A percentile compares a stretch with the other conserved stretches of the same genome.
Conservation (phyloP, 2,888 invertebrate species). For the Omphaloscelis lunosa region DNA sequence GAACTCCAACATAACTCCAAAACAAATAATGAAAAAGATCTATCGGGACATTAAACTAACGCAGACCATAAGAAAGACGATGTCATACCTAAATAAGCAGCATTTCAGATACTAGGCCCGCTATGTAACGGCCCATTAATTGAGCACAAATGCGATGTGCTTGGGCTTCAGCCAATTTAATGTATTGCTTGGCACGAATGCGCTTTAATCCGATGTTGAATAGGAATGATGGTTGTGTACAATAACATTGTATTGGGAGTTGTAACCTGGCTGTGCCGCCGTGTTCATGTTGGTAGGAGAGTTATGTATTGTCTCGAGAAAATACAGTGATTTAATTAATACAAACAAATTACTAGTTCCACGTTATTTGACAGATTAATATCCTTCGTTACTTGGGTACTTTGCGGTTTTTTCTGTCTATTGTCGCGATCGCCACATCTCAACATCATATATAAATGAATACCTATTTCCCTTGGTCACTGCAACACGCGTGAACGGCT, state of each 20-base stretch:
- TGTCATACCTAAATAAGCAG: constrained; percentile 60
- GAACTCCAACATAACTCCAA: neutral
- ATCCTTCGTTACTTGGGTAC: neutral
- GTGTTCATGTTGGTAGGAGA: constrained; percentile 15
- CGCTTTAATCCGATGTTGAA: constrained; percentile 82
- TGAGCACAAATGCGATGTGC: constrained; percentile 82
- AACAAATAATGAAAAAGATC: constrained; percentile 3
- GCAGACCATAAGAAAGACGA: constrained; percentile 38
- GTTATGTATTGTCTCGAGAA: constrained; percentile 6
- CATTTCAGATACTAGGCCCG: constrained; percentile 72
- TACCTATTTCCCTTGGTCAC: no score
- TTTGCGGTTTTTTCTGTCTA: neutral
- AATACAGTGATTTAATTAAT: neutral
- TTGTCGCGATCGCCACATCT: neutral
- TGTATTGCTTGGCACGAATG: constrained; percentile 86
- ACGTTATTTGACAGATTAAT: neutral
- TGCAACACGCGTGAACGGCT: no score
- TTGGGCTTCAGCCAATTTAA: constrained; percentile 87
- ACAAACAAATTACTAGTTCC: neutral
- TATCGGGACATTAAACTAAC: constrained; percentile 17
- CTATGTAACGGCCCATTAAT: constrained; percentile 84
- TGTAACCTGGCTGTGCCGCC: constrained; percentile 40
- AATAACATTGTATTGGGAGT: constrained; percentile 61
- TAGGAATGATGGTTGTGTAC: constrained; percentile 79
- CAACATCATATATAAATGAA: no score